phyloP scores from a whole-genome alignment of 2,888 invertebrate species.

The Eupithecia pulchellata region DNA sequence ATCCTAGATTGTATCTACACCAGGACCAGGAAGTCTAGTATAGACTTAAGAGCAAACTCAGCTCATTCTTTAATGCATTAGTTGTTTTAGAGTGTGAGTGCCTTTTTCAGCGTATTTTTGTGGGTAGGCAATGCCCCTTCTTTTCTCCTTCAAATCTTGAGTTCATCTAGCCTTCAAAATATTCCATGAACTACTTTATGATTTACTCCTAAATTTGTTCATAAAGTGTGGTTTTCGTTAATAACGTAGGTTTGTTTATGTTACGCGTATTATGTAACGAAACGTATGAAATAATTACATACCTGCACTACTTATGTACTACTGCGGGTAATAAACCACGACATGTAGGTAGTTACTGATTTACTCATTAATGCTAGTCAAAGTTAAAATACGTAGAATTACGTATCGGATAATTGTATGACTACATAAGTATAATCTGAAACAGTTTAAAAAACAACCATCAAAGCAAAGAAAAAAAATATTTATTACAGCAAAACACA shows the following conservation, averaged over 20 bases:
- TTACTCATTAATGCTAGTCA: not conserved
- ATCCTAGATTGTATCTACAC: no score
- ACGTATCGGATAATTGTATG: not conserved
- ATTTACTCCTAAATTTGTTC: not conserved
- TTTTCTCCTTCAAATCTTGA: not conserved
- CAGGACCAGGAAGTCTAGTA: no score
- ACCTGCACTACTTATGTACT: not conserved
- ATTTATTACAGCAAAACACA: no score
- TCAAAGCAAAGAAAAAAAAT: no score
- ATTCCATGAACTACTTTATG: not conserved
- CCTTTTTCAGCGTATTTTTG: not conserved
- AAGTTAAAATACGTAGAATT: not conserved
- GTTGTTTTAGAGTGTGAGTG: not conserved
- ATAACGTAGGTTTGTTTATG: not conserved
- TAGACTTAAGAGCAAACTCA: not conserved
- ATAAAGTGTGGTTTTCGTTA: not conserved
- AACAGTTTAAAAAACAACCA: not conserved
- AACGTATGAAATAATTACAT: slow-evolving; percentile 3
- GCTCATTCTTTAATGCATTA: not conserved
- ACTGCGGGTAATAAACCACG: not conserved
- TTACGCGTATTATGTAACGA: not conserved
- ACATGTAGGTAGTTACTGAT: not conserved
- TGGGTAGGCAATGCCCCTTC: not conserved
- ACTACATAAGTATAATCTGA: not conserved
- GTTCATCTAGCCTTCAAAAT: not conserved